phyloP scores from a whole-genome alignment of 2,888 invertebrate genomes.

The Orthosia gracilis region DNA sequence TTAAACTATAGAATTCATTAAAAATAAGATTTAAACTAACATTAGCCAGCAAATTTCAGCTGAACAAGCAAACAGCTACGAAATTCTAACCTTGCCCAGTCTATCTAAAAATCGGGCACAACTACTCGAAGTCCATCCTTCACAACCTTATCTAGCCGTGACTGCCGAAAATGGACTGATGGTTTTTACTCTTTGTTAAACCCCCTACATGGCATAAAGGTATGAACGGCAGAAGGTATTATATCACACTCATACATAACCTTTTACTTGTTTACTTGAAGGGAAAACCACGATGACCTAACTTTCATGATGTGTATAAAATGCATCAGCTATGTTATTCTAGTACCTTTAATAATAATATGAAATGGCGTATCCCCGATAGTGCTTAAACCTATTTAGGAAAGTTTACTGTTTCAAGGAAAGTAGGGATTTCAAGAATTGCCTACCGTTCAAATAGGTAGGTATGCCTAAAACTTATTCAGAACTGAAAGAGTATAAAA shows the following conservation, averaged over 20 bases:
- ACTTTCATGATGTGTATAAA: background rate
- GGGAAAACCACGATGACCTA: background rate
- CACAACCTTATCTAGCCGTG: slow-evolving; percentile 25
- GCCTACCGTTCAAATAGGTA: background rate
- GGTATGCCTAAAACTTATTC: background rate
- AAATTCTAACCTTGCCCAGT: background rate
- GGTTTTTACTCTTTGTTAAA: slow-evolving; percentile 1
- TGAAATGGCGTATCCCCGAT: background rate
- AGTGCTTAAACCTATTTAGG: background rate
- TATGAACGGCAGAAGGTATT: background rate
- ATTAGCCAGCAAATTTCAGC: background rate
- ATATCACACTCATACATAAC: slow-evolving; percentile 27
- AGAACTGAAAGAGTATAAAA: too few relatives aligned
- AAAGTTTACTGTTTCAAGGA: background rate
- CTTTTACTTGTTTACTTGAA: slow-evolving; percentile 18
- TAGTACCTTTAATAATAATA: background rate
- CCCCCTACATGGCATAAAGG: background rate
- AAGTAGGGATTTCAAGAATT: background rate
- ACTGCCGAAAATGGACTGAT: slow-evolving; percentile 27
- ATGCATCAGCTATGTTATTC: background rate
- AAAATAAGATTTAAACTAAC: background rate
- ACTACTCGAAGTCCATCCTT: background rate
- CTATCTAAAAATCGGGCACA: background rate
- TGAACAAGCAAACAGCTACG: background rate
- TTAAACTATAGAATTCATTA: background rate